Conservation (phyloP, 2,888 invertebrate genomes). For the Empis stercorea region DNA sequence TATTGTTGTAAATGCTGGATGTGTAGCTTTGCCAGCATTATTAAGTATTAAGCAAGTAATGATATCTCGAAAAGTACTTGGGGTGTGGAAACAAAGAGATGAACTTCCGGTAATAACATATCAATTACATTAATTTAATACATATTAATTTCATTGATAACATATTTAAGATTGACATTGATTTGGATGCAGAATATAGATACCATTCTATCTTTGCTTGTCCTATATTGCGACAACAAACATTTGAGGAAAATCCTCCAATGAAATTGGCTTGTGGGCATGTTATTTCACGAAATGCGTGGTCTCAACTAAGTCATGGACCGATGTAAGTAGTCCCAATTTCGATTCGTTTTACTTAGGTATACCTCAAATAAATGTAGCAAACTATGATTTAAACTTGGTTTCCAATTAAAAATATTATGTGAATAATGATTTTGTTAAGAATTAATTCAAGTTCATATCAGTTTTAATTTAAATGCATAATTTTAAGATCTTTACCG, state of each 20-base stretch:
- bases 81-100: slow-evolving; percentile 90
- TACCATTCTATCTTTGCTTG: slow-evolving; percentile 99
- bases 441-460: too few relatives aligned
- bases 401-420: too few relatives aligned
- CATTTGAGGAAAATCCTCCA: slow-evolving; percentile 91
- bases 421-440: too few relatives aligned
- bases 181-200: slow-evolving; percentile 77
- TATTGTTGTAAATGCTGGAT: slow-evolving; percentile 86
- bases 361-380: too few relatives aligned
- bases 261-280: slow-evolving; percentile 96
- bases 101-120: slow-evolving; percentile 75
- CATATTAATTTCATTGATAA: not conserved
- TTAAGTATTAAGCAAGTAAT: slow-evolving; percentile 88
- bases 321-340: slow-evolving; percentile 59
- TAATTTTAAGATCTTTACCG: too few relatives aligned
- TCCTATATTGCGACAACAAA: slow-evolving; percentile 93
- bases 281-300: slow-evolving; percentile 93
- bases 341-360: too few relatives aligned
- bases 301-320: slow-evolving; percentile 85
- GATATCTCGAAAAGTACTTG: slow-evolving; percentile 77
- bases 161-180: slow-evolving; percentile 96
- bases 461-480: too few relatives aligned
- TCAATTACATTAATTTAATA: not conserved
- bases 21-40: slow-evolving; percentile 84
- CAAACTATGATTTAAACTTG: too few relatives aligned